Evolutionary conservation across 2,797 vertebrate species (phyloP).

Genomic region (Poecilia picta): DNA sequence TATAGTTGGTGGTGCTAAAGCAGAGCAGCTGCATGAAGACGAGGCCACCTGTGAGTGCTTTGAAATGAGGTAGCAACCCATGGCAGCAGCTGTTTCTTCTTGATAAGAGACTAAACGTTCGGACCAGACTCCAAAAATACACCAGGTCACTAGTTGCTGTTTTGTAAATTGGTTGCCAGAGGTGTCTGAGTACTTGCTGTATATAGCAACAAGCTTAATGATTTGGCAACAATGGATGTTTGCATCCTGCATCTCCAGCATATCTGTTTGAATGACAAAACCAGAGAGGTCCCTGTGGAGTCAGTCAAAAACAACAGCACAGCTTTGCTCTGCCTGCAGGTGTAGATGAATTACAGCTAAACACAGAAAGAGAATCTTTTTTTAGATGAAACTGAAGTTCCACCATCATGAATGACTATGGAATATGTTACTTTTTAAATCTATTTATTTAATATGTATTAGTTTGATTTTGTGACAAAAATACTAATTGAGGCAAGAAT

Average conservation of each 20-base stretch:
- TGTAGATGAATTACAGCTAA: not conserved
- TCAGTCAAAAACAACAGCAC: not conserved
- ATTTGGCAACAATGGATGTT: not conserved
- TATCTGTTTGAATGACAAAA: not conserved
- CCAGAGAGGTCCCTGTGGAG: not conserved
- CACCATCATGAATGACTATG: not conserved
- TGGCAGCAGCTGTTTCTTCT: not conserved
- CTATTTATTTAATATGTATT: not conserved
- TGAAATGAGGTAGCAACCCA: not conserved
- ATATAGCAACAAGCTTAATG: not conserved
- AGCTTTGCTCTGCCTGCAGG: not conserved
- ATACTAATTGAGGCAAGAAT: not conserved
- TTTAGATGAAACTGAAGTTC: not conserved
- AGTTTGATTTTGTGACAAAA: not conserved
- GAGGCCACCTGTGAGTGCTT: not conserved
- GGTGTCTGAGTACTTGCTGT: not conserved
- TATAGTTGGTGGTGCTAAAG: not conserved
- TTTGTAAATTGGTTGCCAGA: not conserved
- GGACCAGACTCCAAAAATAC: not conserved
- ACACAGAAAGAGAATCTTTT: not conserved
- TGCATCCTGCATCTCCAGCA: not conserved
- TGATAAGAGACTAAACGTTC: not conserved
- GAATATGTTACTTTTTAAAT: not conserved
- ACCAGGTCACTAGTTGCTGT: not conserved
- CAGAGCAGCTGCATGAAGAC: not conserved